Percentiles rank a stretch among this genome's conserved stretches.
Conservation (phyloP, 2,113 vertebrate genomes). For the Epinephelus moara region DNA sequence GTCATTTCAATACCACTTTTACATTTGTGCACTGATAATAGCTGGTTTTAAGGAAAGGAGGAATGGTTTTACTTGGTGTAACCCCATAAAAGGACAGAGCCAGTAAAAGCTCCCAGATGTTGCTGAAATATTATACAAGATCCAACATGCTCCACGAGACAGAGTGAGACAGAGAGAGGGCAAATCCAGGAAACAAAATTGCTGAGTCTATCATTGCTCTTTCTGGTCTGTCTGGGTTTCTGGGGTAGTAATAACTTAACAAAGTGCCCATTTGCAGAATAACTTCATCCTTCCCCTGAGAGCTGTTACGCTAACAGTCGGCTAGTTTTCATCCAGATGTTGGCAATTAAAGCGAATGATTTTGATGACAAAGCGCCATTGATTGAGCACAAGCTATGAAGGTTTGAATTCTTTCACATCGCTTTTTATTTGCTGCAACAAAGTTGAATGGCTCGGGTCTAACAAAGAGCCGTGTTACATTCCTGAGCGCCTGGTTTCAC, state of each 20-base stretch:
- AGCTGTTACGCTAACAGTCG: constrained; percentile 55
- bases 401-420: constrained; percentile 35
- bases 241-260: constrained; percentile 60
- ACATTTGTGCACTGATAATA: constrained; percentile 40
- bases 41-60: constrained; percentile 39
- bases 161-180: constrained; percentile 57
- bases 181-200: constrained; percentile 72
- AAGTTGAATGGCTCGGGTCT: constrained; percentile 37
- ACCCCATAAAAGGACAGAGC: constrained; percentile 64
- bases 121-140: constrained; percentile 77
- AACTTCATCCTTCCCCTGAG: constrained; percentile 49
- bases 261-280: constrained; percentile 68
- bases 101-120: constrained; percentile 83
- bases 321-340: constrained; percentile 69
- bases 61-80: constrained; percentile 59
- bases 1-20: constrained; percentile 6
- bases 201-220: constrained; percentile 65
- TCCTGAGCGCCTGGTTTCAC: constrained; percentile 58
- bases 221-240: constrained; percentile 66
- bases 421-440: constrained; percentile 29
- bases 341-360: constrained; percentile 28
- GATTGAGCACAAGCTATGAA: constrained; percentile 21
- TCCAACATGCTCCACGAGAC: constrained; percentile 66
- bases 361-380: constrained; percentile 62
- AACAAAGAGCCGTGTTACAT: constrained; percentile 55